Percentiles rank a stretch among this genome's conserved stretches.
Conservation (phyloP, 2,797 vertebrate genomes). For the Sarcoramphus papa region DNA sequence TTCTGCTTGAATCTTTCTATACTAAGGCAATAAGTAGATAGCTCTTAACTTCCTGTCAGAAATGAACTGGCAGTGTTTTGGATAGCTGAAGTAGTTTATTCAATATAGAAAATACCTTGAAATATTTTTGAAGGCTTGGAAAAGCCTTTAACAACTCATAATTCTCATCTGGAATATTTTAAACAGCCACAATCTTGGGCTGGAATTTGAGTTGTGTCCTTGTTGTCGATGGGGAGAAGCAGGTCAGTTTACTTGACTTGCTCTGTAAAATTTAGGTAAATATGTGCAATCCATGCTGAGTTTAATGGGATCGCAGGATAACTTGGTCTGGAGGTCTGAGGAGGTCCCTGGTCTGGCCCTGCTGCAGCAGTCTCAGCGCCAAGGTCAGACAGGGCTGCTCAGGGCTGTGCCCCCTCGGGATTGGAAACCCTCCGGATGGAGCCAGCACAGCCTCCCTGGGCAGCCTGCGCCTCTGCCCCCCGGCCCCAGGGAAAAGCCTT, state of each 20-base stretch:
- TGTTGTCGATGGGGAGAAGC: not conserved
- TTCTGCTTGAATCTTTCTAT: not conserved
- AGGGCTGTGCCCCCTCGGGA: not conserved
- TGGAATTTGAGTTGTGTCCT: not conserved
- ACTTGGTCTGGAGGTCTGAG: not conserved
- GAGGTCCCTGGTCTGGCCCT: not conserved
- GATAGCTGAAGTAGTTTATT: not conserved
- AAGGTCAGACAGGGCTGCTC: not conserved
- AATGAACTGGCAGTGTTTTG: not conserved
- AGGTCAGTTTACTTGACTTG: not conserved
- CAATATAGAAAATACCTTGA: not conserved
- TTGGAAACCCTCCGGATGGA: rapidly evolving
- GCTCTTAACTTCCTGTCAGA: not conserved
- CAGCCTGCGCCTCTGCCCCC: not conserved
- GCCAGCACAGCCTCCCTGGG: not conserved
- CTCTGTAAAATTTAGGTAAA: not conserved
- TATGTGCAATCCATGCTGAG: not conserved
- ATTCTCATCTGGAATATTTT: not conserved
- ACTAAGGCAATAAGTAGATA: not conserved
- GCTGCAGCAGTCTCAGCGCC: rapidly evolving
- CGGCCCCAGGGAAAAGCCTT: not conserved
- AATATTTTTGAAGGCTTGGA: not conserved
- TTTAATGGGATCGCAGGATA: not conserved
- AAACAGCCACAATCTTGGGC: not conserved
- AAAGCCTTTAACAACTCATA: not conserved